These are phyloP conservation scores for Sebastiscus tertius DNA, from an alignment of 2,797 vertebrate species.

Conservation along the genomic window DNA sequence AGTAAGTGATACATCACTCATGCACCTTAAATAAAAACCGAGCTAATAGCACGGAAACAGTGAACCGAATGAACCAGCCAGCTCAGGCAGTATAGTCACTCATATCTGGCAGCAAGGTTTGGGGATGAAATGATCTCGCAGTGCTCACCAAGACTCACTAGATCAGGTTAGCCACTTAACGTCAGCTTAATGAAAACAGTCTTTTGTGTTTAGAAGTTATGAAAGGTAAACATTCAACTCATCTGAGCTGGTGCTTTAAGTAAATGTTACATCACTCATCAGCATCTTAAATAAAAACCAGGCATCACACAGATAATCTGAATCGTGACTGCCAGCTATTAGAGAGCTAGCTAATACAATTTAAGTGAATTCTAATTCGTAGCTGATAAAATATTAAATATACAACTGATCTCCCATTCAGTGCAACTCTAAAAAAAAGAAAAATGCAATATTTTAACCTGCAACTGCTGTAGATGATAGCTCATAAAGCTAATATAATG, in stretches of 20 bases:
- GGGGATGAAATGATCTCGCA: neutral
- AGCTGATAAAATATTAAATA: neutral
- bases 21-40: conserved; percentile 38
- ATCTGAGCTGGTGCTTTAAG: conserved; percentile 6
- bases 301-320: neutral
- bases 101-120: neutral
- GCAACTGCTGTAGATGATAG: conserved; percentile 7
- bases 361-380: neutral
- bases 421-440: conserved; percentile 26
- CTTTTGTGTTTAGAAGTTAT: neutral
- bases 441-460: neutral
- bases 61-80: no score
- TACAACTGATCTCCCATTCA: neutral
- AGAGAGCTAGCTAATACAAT: neutral
- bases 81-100: neutral
- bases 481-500: conserved; percentile 3
- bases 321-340: conserved; percentile 41
- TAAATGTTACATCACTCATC: conserved; percentile 55
- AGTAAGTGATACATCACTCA: conserved; percentile 59
- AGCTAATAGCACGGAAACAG: no score
- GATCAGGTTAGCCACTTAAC: neutral
- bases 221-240: conserved; percentile 9
- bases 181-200: neutral
- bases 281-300: conserved; percentile 37
- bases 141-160: neutral